A percentile compares a stretch with the other conserved stretches of the same genome.
Evolutionary conservation across 2,113 vertebrate species (phyloP).

Genomic region (Chlorodrepanis virens): DNA sequence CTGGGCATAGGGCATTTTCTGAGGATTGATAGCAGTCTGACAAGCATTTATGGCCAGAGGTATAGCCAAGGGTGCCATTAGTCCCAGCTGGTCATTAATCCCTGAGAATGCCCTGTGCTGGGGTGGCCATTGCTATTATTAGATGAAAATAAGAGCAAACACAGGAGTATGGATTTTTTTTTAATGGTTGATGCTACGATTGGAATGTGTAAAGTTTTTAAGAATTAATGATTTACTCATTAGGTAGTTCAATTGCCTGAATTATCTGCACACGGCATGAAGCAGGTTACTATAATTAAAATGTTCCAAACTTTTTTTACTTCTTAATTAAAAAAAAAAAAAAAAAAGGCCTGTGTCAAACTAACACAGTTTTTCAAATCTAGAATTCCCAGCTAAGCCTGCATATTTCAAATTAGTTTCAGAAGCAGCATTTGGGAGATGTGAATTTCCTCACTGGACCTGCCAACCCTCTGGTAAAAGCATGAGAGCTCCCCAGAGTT

Average conservation of each 20-base stretch:
- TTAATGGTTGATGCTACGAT: not conserved
- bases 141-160: not conserved
- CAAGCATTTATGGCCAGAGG: slow-evolving; percentile 23
- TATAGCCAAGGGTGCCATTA: slow-evolving; percentile 49
- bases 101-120: not conserved
- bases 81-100: slow-evolving; percentile 46
- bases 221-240: not conserved
- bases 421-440: not conserved
- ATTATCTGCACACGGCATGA: not conserved
- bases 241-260: not conserved
- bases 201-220: not conserved
- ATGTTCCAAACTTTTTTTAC: not conserved
- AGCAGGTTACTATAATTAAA: not conserved
- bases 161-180: not conserved
- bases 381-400: not conserved
- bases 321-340: not conserved
- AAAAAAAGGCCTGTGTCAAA: not conserved
- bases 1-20: not conserved
- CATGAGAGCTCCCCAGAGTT: not conserved
- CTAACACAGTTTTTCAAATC: not conserved
- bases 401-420: not conserved
- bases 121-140: not conserved
- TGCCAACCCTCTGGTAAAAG: not conserved
- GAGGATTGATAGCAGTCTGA: slow-evolving; percentile 5
- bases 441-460: not conserved